Percentiles rank a stretch among this genome's conserved stretches.
Evolutionary conservation across 1,140 invertebrate genomes (phyloP).

Genomic region (Probaryconus sp.): DNA sequence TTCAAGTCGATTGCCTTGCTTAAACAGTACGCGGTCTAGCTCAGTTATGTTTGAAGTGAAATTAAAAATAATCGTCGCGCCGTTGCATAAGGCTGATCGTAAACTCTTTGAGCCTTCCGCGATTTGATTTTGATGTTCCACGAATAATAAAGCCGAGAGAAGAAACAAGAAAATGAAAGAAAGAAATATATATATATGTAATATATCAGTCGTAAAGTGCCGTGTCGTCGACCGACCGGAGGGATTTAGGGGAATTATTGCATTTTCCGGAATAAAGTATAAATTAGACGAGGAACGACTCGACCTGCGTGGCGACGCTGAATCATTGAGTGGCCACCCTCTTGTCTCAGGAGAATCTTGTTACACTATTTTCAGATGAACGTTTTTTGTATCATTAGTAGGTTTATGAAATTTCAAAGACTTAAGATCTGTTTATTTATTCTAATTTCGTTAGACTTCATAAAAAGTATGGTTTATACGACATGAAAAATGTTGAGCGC

Average conservation of each 20-base stretch:
- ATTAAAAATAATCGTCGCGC: slow-evolving; percentile 15
- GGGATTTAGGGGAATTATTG: slow-evolving; percentile 1
- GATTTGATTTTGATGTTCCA: slow-evolving; percentile 5
- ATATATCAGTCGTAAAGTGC: too few relatives aligned
- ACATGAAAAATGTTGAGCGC: too few relatives aligned
- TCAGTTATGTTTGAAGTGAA: slow-evolving; percentile 1
- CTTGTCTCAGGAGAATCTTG: too few relatives aligned
- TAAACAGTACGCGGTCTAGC: too few relatives aligned
- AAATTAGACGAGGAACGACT: slow-evolving; percentile 29
- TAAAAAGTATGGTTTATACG: too few relatives aligned
- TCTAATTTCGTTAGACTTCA: too few relatives aligned
- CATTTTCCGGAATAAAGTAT: slow-evolving; percentile 12
- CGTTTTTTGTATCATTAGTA: too few relatives aligned
- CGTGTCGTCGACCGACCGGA: background rate
- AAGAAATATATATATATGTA: background rate
- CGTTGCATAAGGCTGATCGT: slow-evolving; percentile 6
- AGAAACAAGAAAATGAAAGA: slow-evolving; percentile 1
- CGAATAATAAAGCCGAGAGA: slow-evolving; percentile 6
- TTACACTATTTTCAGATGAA: too few relatives aligned
- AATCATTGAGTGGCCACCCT: slow-evolving; percentile 17
- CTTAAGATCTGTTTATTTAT: too few relatives aligned
- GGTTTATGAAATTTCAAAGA: too few relatives aligned
- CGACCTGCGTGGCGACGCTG: slow-evolving; percentile 24
- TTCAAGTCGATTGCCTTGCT: too few relatives aligned
- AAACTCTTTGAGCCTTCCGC: slow-evolving; percentile 7